Conservation (phyloP, 2,113 vertebrate genomes). For the Lophura nycthemera region DNA sequence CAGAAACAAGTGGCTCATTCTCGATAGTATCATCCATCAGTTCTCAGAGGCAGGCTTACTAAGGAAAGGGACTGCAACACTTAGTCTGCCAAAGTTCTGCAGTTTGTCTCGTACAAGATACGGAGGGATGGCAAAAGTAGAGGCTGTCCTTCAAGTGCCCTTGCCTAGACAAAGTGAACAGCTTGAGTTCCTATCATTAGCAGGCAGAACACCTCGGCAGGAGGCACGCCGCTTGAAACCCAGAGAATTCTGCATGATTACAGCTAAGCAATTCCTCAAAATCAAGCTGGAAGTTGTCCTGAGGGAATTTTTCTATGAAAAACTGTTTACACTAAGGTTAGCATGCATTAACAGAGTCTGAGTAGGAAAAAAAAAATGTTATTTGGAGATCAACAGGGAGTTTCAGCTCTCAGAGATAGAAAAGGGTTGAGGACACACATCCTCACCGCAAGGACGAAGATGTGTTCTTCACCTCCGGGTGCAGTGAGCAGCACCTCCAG, state of each 20-base stretch:
- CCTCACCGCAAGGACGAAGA: background rate
- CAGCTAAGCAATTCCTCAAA: background rate
- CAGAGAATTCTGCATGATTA: background rate
- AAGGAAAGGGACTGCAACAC: background rate
- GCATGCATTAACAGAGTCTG: conserved; percentile 4
- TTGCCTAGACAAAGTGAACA: conserved; percentile 20
- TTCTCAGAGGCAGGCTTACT: background rate
- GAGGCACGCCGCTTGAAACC: conserved; percentile 7
- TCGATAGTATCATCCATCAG: accelerated
- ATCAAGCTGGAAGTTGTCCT: conserved; percentile 50
- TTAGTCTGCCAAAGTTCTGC: background rate
- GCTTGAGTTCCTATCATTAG: conserved; percentile 23
- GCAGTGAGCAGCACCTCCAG: background rate
- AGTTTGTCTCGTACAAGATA: background rate
- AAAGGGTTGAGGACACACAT: background rate
- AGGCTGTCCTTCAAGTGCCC: conserved; percentile 30
- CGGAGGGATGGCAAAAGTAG: background rate
- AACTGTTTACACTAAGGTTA: conserved; percentile 48
- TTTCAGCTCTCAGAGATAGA: background rate
- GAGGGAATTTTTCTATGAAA: conserved; percentile 31
- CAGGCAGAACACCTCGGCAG: conserved; percentile 55
- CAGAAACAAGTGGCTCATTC: background rate
- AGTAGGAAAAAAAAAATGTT: background rate
- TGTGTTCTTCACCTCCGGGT: conserved; percentile 11
- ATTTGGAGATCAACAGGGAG: conserved; percentile 56